Base-by-base conservation (phyloP, 2,888 invertebrate species). In the Pseudococcus jackbeardsleyi region DNA sequence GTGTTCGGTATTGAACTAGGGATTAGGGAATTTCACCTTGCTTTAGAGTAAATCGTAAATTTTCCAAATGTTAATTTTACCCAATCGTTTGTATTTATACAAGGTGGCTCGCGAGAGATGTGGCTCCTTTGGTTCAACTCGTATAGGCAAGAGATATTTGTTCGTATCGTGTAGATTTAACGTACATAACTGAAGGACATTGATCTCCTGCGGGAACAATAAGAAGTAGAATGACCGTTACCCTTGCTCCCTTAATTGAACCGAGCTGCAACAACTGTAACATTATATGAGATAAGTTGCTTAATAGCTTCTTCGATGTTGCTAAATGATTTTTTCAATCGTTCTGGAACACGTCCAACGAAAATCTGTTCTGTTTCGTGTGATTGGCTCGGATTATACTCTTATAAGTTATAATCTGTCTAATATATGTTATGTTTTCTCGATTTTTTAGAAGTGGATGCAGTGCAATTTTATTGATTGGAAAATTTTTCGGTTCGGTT, bases 241-340 rank as follows among this genome's bases (percentile, higher is more conserved):
- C 59, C 1, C 59, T 59, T 59, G 9, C 59, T 59, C 59, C 59
- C 6, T 59, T 59, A 59, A 59, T 59, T 59, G 59, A 59, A 59
- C 59, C 4, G 59, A 59, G 59, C n/a, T 59, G 59, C 59, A 59
- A 59, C 59, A 59, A 59, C 19, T 59, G 19, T 59, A 59, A 19
- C 59, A 19, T 59, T 59, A 59, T 59, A 19, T 59, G 59, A 59
- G 59, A 59, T 59, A 59, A 59, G 59, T 59, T 59, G 59, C 19
- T 59, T 59, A 59, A 19, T 19, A 59, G 59, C 59, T n/a, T 59
- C 17, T n/a, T 59, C 19, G 19, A 19, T 19, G 59, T 59, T 59
- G 59, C 59, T 59, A 59, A 59, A 59, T 59, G 59, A 59, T 59
- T 59, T 59, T 59, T 59, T 59, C 50, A 50, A 50, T 59, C 59